A percentile compares a stretch with the other conserved stretches of the same genome.
Conservation (phyloP, 2,888 invertebrate genomes). For the Rhingia campestris region DNA sequence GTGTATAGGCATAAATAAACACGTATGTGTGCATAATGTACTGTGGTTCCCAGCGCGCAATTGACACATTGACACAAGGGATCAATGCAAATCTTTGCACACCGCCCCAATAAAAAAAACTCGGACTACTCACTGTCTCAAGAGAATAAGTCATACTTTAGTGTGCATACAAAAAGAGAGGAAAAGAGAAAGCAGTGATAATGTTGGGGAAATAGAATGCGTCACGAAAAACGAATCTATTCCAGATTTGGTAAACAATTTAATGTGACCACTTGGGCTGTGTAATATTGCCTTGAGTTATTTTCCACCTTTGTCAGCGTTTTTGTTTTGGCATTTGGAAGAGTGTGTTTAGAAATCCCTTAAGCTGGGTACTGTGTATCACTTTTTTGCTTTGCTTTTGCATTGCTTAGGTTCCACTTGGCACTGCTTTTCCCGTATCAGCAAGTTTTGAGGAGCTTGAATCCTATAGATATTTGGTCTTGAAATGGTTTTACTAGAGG, state of each 20-base stretch:
- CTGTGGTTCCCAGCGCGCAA: neutral
- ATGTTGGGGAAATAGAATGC: conserved; percentile 7
- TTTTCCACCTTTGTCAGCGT: neutral
- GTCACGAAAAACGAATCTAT: conserved; percentile 17
- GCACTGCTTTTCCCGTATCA: too few species aligned
- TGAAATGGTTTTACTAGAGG: too few species aligned
- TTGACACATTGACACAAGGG: conserved; percentile 28
- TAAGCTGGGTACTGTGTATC: too few species aligned
- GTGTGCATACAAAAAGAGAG: neutral
- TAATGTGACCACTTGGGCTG: neutral
- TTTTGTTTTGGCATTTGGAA: too few species aligned
- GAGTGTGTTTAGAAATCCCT: too few species aligned
- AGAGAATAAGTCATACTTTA: neutral
- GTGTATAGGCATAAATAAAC: neutral
- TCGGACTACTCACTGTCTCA: neutral
- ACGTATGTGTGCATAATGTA: neutral
- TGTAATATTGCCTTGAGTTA: neutral
- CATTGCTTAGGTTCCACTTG: too few species aligned
- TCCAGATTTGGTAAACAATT: conserved; percentile 11
- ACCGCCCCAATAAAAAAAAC: conserved; percentile 44
- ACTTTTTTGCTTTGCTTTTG: too few species aligned
- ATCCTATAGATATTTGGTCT: too few species aligned
- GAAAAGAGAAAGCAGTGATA: neutral
- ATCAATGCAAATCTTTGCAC: conserved; percentile 51
- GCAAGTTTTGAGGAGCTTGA: too few species aligned